A percentile compares a stretch with the other conserved stretches of the same genome.
These are phyloP conservation scores for Autographa pulchrina DNA, from an alignment of 2,888 invertebrate genomes.

Conservation along the genomic window DNA sequence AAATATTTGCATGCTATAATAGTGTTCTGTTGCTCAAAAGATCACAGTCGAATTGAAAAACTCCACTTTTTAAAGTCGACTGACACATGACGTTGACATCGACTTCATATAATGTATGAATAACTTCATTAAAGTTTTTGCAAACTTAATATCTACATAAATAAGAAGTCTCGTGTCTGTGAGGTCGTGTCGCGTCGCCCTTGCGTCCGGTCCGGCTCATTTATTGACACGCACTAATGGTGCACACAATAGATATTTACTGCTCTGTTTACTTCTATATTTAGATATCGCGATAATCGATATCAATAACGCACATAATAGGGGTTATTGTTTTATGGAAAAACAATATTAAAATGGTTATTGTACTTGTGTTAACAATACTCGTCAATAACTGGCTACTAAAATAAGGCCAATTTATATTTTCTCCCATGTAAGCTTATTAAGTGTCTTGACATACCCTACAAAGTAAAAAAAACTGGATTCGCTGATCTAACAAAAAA, in stretches of 20 bases:
- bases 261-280: conserved; percentile 69
- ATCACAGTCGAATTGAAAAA: too few relatives aligned
- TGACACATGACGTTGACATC: too few relatives aligned
- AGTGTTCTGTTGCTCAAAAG: too few relatives aligned
- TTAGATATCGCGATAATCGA: conserved; percentile 56
- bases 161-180: conserved; percentile 11
- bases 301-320: conserved; percentile 23
- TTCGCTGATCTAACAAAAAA: not conserved
- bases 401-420: too few relatives aligned
- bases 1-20: not conserved
- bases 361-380: not conserved
- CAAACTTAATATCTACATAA: not conserved
- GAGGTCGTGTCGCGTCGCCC: conserved; percentile 44
- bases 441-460: too few relatives aligned
- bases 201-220: conserved; percentile 67
- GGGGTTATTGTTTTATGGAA: conserved; percentile 11
- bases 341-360: not conserved
- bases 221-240: conserved; percentile 72
- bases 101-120: too few relatives aligned
- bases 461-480: too few relatives aligned
- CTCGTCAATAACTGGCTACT: too few relatives aligned
- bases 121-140: too few relatives aligned
- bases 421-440: too few relatives aligned
- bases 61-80: too few relatives aligned
- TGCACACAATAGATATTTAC: conserved; percentile 73